phyloP scores from a whole-genome alignment of 2,113 vertebrate species.

The Collichthys lucidus region DNA sequence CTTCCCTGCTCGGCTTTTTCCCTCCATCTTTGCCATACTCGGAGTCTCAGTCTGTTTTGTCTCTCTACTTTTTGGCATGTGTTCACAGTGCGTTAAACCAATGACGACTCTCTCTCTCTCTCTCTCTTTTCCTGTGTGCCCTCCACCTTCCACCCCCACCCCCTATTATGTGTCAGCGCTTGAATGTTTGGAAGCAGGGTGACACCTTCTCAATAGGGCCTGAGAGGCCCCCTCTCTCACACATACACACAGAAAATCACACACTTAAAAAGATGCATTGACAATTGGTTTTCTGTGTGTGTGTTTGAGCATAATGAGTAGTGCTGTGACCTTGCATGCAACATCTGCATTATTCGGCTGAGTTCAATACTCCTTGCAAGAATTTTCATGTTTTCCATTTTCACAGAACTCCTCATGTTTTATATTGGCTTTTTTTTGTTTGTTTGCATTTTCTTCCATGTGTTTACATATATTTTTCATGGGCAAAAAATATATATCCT shows the following conservation, averaged over 20 bases:
- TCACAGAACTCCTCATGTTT: neutral
- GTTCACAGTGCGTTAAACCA: conserved; percentile 52
- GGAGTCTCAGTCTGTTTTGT: conserved; percentile 20
- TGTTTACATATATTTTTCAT: conserved; percentile 3
- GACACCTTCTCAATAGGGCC: conserved; percentile 65
- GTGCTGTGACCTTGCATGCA: conserved; percentile 47
- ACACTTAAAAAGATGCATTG: conserved; percentile 37
- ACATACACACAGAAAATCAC: neutral
- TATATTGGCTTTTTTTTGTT: conserved; percentile 2
- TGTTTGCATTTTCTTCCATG: neutral
- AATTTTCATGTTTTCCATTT: conserved; percentile 17
- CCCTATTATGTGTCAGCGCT: conserved; percentile 53
- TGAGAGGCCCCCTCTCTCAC: conserved; percentile 39
- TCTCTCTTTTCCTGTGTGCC: conserved; percentile 5
- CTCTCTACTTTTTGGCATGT: conserved; percentile 32
- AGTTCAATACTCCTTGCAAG: neutral
- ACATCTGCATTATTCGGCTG: conserved; percentile 41
- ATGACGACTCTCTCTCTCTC: conserved; percentile 23
- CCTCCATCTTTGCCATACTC: neutral
- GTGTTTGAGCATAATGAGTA: conserved; percentile 40
- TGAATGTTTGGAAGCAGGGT: conserved; percentile 66
- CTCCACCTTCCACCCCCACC: conserved; percentile 30
- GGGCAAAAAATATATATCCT: neutral
- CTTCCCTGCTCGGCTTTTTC: neutral
- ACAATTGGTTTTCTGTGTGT: conserved; percentile 24